These are phyloP conservation scores for Himantopus leucocephalus DNA, from an alignment of 2,113 vertebrate species.

Conservation along the genomic window DNA sequence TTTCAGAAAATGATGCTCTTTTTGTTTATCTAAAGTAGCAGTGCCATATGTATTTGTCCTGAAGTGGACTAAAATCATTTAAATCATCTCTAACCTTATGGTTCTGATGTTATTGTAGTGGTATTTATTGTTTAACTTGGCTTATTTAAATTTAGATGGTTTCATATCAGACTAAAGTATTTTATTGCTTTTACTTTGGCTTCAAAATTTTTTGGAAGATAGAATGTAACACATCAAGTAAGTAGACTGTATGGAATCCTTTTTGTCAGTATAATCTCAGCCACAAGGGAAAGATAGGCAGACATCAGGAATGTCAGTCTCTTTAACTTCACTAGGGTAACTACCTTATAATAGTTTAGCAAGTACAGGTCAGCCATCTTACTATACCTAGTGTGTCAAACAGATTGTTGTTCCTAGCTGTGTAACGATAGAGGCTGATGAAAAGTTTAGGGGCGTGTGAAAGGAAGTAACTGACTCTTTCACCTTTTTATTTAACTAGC, in stretches of 20 bases:
- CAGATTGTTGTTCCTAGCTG: background rate
- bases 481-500: background rate
- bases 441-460: background rate
- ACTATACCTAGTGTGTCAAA: background rate
- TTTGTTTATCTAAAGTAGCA: background rate
- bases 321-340: background rate
- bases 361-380: background rate
- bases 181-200: background rate
- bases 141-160: background rate
- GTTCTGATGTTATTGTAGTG: background rate
- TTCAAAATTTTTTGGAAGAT: background rate
- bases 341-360: background rate
- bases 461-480: background rate
- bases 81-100: background rate
- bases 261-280: background rate
- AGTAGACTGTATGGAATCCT: background rate
- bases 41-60: background rate
- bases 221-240: background rate
- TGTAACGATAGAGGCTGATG: background rate
- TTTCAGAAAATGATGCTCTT: background rate
- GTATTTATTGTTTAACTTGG: background rate
- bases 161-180: background rate
- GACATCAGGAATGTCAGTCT: background rate
- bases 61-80: background rate
- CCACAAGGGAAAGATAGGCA: background rate